Base-by-base conservation (phyloP, 2,113 vertebrate genomes). In the Etheostoma cragini region DNA sequence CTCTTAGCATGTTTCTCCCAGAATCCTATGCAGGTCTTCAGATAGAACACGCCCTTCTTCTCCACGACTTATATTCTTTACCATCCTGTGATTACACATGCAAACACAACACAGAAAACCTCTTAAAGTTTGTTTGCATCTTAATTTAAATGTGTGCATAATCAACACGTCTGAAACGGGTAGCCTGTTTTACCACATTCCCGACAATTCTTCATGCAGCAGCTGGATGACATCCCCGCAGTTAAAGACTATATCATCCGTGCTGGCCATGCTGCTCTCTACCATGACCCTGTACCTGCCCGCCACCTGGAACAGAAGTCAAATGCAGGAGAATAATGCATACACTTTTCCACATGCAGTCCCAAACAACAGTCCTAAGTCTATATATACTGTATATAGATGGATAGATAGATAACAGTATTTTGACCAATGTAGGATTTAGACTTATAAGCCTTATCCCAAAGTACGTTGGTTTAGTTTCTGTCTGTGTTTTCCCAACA, bases 1-100 rank as follows among this genome's bases (percentile, higher is more conserved):
- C 83, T 95, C 95, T 80, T 93, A 95, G 93, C 88, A 84, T 7
- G 82, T 94, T 88, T 97, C 96, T 83, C 96, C 95, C 11, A 97
- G 93, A 86, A 98, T 95, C 89, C 96, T 94, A 90, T 96, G 95
- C 93, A 98, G 93, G 77, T 95, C 96, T 76, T 96, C 94, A 3
- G 93, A 88, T 30, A 92, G 93, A 78, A 97, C 93, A 72, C 94
- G 95, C 12, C 96, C 96, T 92, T 98, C 95, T 92, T 97, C 96
- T 49, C 94, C 96, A 76, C 96, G 95, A 86, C 96, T 98, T 82
- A 97, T 85, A 87, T 98, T 98, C 93, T 94, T 96, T 88, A 98
- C 95, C 90, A 96, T 91, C 96, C 97, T 98, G 88, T 35, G 68
- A 58, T 49, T 3, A 73, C 4, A 87, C 52, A 47, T 5, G 16